These are phyloP conservation scores for Cremastinae sp. DNA, from an alignment of 2,888 invertebrate genomes.

Conservation along the genomic window DNA sequence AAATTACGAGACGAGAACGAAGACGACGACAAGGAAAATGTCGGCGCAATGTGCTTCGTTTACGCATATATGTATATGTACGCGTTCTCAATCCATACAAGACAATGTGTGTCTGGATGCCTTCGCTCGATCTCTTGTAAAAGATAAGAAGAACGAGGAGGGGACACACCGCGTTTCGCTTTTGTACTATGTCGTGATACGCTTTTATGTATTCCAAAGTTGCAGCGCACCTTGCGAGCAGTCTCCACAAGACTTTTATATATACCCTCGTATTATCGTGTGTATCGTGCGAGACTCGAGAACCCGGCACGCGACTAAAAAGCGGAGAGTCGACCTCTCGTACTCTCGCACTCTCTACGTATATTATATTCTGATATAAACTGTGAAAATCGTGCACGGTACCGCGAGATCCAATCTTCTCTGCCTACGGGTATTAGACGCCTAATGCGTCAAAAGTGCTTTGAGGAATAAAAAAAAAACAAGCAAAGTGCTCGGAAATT, in stretches of 20 bases:
- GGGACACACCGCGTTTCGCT: slow-evolving; percentile 31
- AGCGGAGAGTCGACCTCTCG: slow-evolving; percentile 30
- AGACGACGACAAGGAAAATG: slow-evolving; percentile 23
- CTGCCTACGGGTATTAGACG: slow-evolving; percentile 9
- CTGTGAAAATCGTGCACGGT: slow-evolving; percentile 33
- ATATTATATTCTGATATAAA: slow-evolving; percentile 30
- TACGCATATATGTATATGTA: neutral
- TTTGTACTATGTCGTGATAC: slow-evolving; percentile 13
- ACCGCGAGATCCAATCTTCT: slow-evolving; percentile 13
- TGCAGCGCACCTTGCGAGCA: slow-evolving; percentile 8
- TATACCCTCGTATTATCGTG: neutral
- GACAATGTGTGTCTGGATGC: neutral
- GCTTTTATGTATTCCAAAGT: slow-evolving; percentile 22
- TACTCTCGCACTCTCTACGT: neutral
- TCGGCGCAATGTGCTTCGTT: neutral
- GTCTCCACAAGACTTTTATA: neutral
- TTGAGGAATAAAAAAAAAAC: neutral
- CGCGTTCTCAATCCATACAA: neutral
- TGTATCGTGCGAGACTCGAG: slow-evolving; percentile 30
- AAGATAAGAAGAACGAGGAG: slow-evolving; percentile 20
- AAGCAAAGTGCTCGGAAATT: neutral
- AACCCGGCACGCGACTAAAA: slow-evolving; percentile 39
- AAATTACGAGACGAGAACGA: slow-evolving; percentile 69
- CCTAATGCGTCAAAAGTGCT: slow-evolving; percentile 16
- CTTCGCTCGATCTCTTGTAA: slow-evolving; percentile 19